Evolutionary conservation across 1,140 invertebrate genomes (phyloP).

Genomic region (Aphaenogaster floridana): DNA sequence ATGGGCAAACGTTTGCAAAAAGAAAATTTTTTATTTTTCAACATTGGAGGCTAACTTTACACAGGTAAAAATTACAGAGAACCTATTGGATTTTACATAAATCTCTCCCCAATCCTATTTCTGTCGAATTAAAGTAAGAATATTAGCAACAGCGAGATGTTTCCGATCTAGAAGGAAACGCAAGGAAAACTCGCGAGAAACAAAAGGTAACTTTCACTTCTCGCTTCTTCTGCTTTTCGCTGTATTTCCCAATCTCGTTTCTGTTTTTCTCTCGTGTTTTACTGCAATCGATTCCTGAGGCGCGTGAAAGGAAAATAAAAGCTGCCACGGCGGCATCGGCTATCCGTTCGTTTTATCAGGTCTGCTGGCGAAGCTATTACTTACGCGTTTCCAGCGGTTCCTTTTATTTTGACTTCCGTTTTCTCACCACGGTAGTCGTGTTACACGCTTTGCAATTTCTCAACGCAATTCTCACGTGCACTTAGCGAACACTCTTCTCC

Average conservation of each 20-base stretch:
- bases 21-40: no score
- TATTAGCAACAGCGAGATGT: not conserved
- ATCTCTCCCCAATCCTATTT: conserved; percentile 5
- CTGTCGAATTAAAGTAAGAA: not conserved
- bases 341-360: conserved; percentile 76
- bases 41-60: no score
- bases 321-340: conserved; percentile 65
- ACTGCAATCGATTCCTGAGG: conserved; percentile 56
- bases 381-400: conserved; percentile 66
- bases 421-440: not conserved
- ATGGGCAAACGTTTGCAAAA: no score
- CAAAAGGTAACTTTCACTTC: conserved; percentile 31
- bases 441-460: conserved; percentile 16
- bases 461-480: conserved; percentile 41
- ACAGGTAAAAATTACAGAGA: not conserved
- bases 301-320: conserved; percentile 70
- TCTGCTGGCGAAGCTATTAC: conserved; percentile 72
- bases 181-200: not conserved
- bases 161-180: not conserved
- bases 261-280: conserved; percentile 20
- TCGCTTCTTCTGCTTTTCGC: conserved; percentile 1
- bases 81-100: not conserved
- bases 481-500: conserved; percentile 55
- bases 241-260: conserved; percentile 6
- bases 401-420: conserved; percentile 31